Percentiles rank a stretch among this genome's conserved stretches.
These are phyloP conservation scores for Xestia c-nigrum DNA, from an alignment of 2,888 invertebrate species.

Conservation along the genomic window DNA sequence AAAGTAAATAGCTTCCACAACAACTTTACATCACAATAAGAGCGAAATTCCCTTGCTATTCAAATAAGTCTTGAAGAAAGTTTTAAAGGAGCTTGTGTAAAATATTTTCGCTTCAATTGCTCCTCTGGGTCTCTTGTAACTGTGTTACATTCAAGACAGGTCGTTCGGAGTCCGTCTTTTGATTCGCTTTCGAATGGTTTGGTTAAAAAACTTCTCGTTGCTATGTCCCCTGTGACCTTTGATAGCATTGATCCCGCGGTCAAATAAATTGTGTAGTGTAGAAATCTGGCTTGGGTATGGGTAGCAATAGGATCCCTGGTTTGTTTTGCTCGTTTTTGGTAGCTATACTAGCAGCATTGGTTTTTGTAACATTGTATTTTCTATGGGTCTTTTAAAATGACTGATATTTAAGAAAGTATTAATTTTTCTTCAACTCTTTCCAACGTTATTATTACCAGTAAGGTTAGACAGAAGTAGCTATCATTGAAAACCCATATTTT, in stretches of 20 bases:
- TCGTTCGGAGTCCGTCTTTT: constrained; percentile 39
- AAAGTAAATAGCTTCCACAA: constrained; percentile 21
- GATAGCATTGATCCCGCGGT: constrained; percentile 45
- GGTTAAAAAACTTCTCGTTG: constrained; percentile 49
- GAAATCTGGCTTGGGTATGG: constrained; percentile 26
- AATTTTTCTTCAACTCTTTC: neutral
- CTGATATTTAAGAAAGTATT: neutral
- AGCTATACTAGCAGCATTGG: neutral
- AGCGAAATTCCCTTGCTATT: constrained; percentile 27
- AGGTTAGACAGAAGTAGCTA: neutral
- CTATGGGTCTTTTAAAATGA: neutral
- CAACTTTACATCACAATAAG: constrained; percentile 40
- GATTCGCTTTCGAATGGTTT: constrained; percentile 50
- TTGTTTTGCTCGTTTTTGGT: constrained; percentile 22
- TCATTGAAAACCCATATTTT: neutral
- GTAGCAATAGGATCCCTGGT: constrained; percentile 23
- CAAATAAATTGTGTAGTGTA: constrained; percentile 50
- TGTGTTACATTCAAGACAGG: constrained; percentile 36
- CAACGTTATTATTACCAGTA: neutral
- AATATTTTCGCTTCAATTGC: constrained; percentile 46
- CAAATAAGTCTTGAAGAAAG: constrained; percentile 19
- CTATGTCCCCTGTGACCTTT: constrained; percentile 54
- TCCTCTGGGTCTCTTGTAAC: constrained; percentile 41
- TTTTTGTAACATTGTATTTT: neutral
- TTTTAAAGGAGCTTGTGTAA: constrained; percentile 37